Conservation (phyloP, 1,140 invertebrate genomes). For the Drosophila orosa region DNA sequence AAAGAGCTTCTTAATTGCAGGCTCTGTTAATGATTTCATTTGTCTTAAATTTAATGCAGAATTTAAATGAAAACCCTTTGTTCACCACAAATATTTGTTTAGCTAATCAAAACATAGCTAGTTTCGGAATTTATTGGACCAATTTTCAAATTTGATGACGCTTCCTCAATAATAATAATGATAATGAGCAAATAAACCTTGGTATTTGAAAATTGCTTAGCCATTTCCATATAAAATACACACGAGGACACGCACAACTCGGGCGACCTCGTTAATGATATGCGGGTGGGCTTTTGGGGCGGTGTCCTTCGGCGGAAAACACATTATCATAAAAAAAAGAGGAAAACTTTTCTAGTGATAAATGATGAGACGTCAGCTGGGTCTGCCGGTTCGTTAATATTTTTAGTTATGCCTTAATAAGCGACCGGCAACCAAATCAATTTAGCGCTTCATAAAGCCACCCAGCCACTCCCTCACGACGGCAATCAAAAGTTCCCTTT, state of each 20-base stretch:
- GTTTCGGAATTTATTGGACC: slow-evolving; percentile 11
- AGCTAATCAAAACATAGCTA: neutral
- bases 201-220: slow-evolving; percentile 45
- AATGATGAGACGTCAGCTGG: slow-evolving; percentile 71
- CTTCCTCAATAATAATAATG: slow-evolving; percentile 34
- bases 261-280: slow-evolving; percentile 59
- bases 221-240: slow-evolving; percentile 28
- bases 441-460: slow-evolving; percentile 73
- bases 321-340: slow-evolving; percentile 72
- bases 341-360: slow-evolving; percentile 64
- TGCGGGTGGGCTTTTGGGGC: slow-evolving; percentile 11
- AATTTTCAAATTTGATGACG: slow-evolving; percentile 26
- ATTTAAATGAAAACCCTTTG: neutral
- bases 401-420: slow-evolving; percentile 80
- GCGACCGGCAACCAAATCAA: slow-evolving; percentile 73
- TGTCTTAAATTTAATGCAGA: neutral
- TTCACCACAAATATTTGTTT: slow-evolving; percentile 8
- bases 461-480: slow-evolving; percentile 3
- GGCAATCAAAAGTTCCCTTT: slow-evolving; percentile 45
- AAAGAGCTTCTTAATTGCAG: slow-evolving; percentile 54
- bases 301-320: slow-evolving; percentile 52
- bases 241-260: slow-evolving; percentile 45
- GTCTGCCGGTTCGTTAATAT: slow-evolving; percentile 66
- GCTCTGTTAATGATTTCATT: slow-evolving; percentile 21
- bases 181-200: slow-evolving; percentile 59